Conservation (phyloP, 2,888 invertebrate species). For the Rhingia campestris region DNA sequence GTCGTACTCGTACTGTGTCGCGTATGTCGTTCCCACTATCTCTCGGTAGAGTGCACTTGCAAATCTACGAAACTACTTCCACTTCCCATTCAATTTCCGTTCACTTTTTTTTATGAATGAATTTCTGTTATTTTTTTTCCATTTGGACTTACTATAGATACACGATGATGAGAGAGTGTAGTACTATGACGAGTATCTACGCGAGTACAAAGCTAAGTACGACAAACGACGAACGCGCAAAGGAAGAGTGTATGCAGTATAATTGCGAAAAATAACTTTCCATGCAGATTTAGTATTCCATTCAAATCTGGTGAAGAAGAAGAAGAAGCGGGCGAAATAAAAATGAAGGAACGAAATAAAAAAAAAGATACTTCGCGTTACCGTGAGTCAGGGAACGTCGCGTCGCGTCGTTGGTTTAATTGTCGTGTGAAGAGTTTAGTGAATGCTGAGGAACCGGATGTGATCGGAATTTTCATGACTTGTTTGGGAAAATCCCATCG, state of each 20-base stretch:
- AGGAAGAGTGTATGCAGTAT: conserved; percentile 60
- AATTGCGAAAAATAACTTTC: conserved; percentile 74
- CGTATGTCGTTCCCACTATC: conserved; percentile 31
- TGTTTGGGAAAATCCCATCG: conserved; percentile 69
- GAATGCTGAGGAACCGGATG: conserved; percentile 71
- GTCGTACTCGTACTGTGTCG: conserved; percentile 1
- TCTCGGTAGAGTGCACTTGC: conserved; percentile 61
- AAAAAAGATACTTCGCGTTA: conserved; percentile 37
- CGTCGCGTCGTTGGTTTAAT: conserved; percentile 57
- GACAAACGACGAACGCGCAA: conserved; percentile 7
- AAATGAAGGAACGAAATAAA: conserved; percentile 9
- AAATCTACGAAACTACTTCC: conserved; percentile 62
- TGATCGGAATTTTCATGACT: conserved; percentile 71
- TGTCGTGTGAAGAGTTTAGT: conserved; percentile 72
- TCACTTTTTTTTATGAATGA: conserved; percentile 71
- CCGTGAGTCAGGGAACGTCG: conserved; percentile 44
- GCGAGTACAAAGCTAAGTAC: conserved; percentile 6
- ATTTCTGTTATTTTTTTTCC: conserved; percentile 23
- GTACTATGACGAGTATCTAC: not conserved
- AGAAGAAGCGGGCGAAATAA: no score
- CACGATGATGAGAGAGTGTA: conserved; percentile 23
- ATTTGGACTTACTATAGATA: conserved; percentile 45
- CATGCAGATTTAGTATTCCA: conserved; percentile 67
- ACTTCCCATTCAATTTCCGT: conserved; percentile 74
- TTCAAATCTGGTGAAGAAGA: no score